Percentiles rank a stretch among this genome's conserved stretches.
phyloP scores from a whole-genome alignment of 2,797 vertebrate species.

The Mormyrus hasselquistii region DNA sequence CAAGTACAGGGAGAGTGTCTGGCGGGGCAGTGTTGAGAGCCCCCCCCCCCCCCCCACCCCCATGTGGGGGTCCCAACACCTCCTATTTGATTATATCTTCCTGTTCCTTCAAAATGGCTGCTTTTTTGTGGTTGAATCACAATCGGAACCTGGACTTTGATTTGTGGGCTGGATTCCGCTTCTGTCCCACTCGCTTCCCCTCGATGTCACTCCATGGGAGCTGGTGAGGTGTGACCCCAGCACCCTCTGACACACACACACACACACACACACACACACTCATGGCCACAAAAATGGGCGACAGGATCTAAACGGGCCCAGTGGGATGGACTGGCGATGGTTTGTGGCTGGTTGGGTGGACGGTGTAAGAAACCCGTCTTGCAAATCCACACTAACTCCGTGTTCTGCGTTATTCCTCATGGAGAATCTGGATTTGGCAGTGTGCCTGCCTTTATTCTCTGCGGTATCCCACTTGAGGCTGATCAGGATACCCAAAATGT shows the following conservation, averaged over 20 bases:
- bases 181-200: constrained; percentile 61
- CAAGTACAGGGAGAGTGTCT: constrained; percentile 24
- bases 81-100: constrained; percentile 51
- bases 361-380: constrained; percentile 12
- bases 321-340: not conserved
- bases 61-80: constrained; percentile 37
- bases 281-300: constrained; percentile 46
- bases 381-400: constrained; percentile 36
- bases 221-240: constrained; percentile 59
- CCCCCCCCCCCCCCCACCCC: not conserved
- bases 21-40: constrained; percentile 16
- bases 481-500: constrained; percentile 43
- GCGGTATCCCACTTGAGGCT: constrained; percentile 50
- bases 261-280: constrained; percentile 10
- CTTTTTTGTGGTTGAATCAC: constrained; percentile 64
- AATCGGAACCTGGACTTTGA: constrained; percentile 68
- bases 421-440: constrained; percentile 55
- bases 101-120: constrained; percentile 40
- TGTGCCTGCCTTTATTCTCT: constrained; percentile 41
- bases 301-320: not conserved
- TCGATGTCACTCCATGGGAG: constrained; percentile 57
- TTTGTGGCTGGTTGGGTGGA: constrained; percentile 16
- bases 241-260: constrained; percentile 36
- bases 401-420: constrained; percentile 50
- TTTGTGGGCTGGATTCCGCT: constrained; percentile 43